Percentiles rank a stretch among this genome's conserved stretches.
Conservation (phyloP, 2,113 vertebrate species). For the Danionella cerebrum region DNA sequence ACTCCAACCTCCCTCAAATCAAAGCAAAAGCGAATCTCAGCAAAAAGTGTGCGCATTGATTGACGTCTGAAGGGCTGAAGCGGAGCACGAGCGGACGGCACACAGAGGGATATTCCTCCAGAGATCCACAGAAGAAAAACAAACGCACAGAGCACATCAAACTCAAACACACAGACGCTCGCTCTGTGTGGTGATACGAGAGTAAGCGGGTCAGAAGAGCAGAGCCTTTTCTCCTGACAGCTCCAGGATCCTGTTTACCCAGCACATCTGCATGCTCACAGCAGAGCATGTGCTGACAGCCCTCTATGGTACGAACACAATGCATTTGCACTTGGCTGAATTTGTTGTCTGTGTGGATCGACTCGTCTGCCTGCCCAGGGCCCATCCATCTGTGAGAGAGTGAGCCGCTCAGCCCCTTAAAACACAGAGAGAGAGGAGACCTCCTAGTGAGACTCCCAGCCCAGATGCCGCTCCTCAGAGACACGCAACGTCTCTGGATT, state of each 20-base stretch:
- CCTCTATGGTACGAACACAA: constrained; percentile 56
- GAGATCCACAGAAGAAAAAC: background rate
- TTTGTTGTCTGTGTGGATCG: constrained; percentile 50
- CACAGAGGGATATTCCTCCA: constrained; percentile 10
- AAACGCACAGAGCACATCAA: constrained; percentile 4
- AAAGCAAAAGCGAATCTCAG: background rate
- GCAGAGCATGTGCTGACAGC: constrained; percentile 28
- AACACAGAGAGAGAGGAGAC: no score
- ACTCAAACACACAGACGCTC: constrained; percentile 21
- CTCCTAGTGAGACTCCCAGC: background rate
- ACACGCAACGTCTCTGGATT: no score
- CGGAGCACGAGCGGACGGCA: background rate
- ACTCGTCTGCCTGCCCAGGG: constrained; percentile 50
- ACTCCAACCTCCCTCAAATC: background rate
- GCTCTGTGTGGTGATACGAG: constrained; percentile 32
- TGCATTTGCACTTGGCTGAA: constrained; percentile 60
- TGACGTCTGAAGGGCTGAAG: background rate
- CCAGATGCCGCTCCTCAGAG: background rate
- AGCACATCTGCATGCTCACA: constrained; percentile 1
- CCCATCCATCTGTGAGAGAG: constrained; percentile 68
- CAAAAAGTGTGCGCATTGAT: background rate
- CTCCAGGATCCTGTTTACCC: constrained; percentile 5
- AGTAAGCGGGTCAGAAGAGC: constrained; percentile 35
- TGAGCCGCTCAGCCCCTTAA: constrained; percentile 35
- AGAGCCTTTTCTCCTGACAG: constrained; percentile 32